Evolutionary conservation across 2,888 invertebrate genomes (phyloP).

Genomic region (Brenthis hecate): DNA sequence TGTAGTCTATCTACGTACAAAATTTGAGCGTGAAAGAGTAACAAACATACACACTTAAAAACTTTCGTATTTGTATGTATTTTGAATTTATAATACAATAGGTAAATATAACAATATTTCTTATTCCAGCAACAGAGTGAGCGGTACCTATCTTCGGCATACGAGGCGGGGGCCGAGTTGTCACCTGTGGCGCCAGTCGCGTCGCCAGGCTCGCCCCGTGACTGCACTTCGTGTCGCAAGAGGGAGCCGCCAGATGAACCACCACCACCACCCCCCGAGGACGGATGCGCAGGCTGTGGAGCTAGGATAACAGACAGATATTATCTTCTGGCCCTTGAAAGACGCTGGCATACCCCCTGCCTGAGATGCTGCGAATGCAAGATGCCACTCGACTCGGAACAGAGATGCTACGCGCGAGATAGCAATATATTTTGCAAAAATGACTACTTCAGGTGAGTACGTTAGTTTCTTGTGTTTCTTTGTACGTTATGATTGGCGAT

Average conservation of each 20-base stretch:
- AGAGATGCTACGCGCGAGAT: slow-evolving; percentile 95
- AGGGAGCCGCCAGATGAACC: slow-evolving; percentile 78
- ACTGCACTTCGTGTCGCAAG: slow-evolving; percentile 83
- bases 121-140: slow-evolving; percentile 85
- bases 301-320: slow-evolving; percentile 92
- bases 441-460: slow-evolving; percentile 95
- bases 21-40: no score
- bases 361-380: slow-evolving; percentile 95
- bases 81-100: no score
- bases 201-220: slow-evolving; percentile 83
- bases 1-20: not conserved
- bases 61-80: no score
- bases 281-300: slow-evolving; percentile 94
- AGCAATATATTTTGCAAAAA: slow-evolving; percentile 98
- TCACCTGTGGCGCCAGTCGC: slow-evolving; percentile 88
- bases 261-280: slow-evolving; percentile 71
- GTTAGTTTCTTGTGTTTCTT: not conserved
- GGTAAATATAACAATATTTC: not conserved
- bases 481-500: no score
- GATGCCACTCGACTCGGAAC: slow-evolving; percentile 93
- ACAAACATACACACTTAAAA: no score
- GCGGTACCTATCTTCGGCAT: slow-evolving; percentile 84
- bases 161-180: slow-evolving; percentile 88
- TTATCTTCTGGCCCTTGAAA: slow-evolving; percentile 95
- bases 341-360: slow-evolving; percentile 96